Evolutionary conservation across 2,888 invertebrate species (phyloP), one percentile per base, ranked within the genome.

Genomic region (Amblyteles armatorius): DNA sequence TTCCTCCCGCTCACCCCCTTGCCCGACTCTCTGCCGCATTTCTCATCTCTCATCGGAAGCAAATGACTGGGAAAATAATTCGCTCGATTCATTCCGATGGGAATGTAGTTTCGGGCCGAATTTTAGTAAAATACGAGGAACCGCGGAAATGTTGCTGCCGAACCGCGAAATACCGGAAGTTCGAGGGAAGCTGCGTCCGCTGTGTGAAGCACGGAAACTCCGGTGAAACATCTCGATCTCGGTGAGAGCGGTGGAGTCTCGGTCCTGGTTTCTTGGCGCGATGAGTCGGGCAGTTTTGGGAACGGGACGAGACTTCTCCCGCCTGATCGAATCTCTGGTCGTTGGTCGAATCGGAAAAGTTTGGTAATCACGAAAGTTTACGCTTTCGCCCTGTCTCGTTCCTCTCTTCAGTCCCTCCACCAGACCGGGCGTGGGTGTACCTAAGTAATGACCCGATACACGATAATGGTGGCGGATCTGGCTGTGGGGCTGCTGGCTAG

Each of bases 271-370:
- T 85, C 77, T 73, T 67, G 16, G 55, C 79, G 63, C 50, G 76
- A 69, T 65, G 63, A 44, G 52, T 3, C 44, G 73, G 44, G 55
- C 22, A 26, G 74, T 52, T 79, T 71, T 76, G 52, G 74, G 5
- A 71, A 71, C 63, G 63, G 22, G 19, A 60, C 26, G 67, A 71
- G 63, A 63, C n/a, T 63, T 22, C 79, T 48, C 55, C 88, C 71
- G 87, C 88, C 88, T 88, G 89, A 90, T 91, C 90, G 88, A 91
- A 91, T 90, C 89, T 90, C 88, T 79, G 90, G 90, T 90, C 91
- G 90, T 92, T 92, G 90, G 90, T 89, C 87, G 90, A 90, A 92
- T 91, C 91, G 90, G 91, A 91, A 92, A 92, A 91, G 90, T 92
- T 92, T 88, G 89, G 91, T 91, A 92, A 92, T 92, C 91, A 90